A percentile compares a stretch with the other conserved stretches of the same genome.
phyloP scores from a whole-genome alignment of 2,888 invertebrate genomes.

The Danaus chrysippus region DNA sequence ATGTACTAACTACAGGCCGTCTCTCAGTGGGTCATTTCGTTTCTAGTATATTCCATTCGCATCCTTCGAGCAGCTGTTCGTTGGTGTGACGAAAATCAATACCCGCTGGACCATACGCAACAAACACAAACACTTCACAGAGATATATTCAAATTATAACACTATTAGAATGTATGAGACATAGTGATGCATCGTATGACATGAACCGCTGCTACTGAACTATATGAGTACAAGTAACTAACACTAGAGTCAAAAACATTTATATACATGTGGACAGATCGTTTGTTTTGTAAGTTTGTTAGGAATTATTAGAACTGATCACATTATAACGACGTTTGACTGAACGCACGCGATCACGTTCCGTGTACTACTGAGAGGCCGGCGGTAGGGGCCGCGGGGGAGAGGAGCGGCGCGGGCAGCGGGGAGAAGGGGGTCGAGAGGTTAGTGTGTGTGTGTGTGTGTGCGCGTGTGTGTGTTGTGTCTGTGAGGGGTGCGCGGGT shows the following conservation, averaged over 20 bases:
- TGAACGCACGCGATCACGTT: conserved; percentile 61
- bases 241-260: not conserved
- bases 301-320: conserved; percentile 14
- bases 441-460: conserved; percentile 69
- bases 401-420: conserved; percentile 53
- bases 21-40: not conserved
- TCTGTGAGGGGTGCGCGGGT: conserved; percentile 33
- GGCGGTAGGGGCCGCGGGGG: conserved; percentile 28
- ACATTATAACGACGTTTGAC: conserved; percentile 24
- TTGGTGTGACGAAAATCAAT: conserved; percentile 63
- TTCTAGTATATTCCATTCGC: conserved; percentile 41
- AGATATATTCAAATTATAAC: conserved; percentile 3
- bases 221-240: not conserved
- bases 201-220: not conserved
- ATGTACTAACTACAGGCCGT: conserved; percentile 7
- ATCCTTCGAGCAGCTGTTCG: conserved; percentile 71
- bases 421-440: conserved; percentile 61
- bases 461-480: too few relatives aligned
- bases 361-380: conserved; percentile 53
- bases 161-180: conserved; percentile 18
- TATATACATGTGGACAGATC: conserved; percentile 15
- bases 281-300: conserved; percentile 35
- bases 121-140: conserved; percentile 21
- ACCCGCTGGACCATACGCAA: conserved; percentile 43
- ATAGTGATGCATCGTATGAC: not conserved